phyloP scores from a whole-genome alignment of 2,113 vertebrate genomes.

The Ciconia maguari region DNA sequence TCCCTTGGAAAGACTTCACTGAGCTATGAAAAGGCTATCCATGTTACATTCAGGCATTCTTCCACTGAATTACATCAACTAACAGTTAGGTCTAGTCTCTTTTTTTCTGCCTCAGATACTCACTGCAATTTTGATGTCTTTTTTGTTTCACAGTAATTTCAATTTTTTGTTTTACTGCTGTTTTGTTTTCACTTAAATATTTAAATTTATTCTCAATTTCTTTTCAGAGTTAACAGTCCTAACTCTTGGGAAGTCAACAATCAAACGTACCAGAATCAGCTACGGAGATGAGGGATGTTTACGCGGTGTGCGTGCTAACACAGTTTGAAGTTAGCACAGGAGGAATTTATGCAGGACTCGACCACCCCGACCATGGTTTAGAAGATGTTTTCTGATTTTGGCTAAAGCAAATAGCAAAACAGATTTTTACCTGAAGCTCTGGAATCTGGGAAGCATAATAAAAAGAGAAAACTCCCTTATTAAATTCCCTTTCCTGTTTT shows the following conservation, averaged over 20 bases:
- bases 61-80: neutral
- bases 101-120: neutral
- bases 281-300: neutral
- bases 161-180: neutral
- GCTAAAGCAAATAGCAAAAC: neutral
- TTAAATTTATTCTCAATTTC: neutral
- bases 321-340: neutral
- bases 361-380: neutral
- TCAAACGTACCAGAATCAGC: neutral
- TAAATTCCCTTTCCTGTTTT: neutral
- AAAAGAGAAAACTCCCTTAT: neutral
- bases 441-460: neutral
- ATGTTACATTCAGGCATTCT: neutral
- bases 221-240: neutral
- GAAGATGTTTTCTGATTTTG: neutral
- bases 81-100: neutral
- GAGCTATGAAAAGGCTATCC: neutral
- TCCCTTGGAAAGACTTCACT: neutral
- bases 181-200: neutral
- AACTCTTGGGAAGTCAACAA: neutral
- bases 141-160: neutral
- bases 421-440: neutral
- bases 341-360: neutral
- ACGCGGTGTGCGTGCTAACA: neutral
- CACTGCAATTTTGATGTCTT: neutral